Evolutionary conservation across 2,797 vertebrate genomes (phyloP).

Genomic region (Chaenodraco wilsoni): DNA sequence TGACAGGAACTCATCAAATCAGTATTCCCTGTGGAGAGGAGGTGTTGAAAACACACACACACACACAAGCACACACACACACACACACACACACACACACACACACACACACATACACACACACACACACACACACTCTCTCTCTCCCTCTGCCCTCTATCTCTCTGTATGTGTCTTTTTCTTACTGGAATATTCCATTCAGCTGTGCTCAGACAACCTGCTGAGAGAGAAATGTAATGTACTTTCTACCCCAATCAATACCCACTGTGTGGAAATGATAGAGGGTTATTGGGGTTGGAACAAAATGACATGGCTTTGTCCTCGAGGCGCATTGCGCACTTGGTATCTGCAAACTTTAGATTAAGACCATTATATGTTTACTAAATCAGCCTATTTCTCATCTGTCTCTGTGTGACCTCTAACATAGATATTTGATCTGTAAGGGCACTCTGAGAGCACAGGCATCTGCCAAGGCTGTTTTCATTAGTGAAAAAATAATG

Average conservation of each 20-base stretch:
- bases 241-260: conserved; percentile 70
- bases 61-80: too few species aligned
- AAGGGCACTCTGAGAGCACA: too few species aligned
- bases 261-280: conserved; percentile 57
- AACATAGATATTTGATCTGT: neutral
- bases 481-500: too few species aligned
- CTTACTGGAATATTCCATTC: conserved; percentile 60
- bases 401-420: conserved; percentile 39
- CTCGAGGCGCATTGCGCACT: conserved; percentile 50
- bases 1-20: conserved; percentile 61
- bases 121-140: neutral
- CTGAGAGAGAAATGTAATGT: conserved; percentile 74
- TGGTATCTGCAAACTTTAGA: conserved; percentile 38
- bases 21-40: conserved; percentile 32
- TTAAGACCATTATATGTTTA: conserved; percentile 25
- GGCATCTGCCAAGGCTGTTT: too few species aligned
- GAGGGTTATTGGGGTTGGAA: conserved; percentile 56
- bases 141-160: conserved; percentile 5
- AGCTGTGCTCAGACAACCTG: conserved; percentile 57
- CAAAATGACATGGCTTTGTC: conserved; percentile 61
- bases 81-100: too few species aligned
- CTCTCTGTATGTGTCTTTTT: neutral
- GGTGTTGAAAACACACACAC: conserved; percentile 30
- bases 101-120: too few species aligned
- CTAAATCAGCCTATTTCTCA: conserved; percentile 38